Conservation (phyloP, 2,113 vertebrate species). For the Actinemys pallida region DNA sequence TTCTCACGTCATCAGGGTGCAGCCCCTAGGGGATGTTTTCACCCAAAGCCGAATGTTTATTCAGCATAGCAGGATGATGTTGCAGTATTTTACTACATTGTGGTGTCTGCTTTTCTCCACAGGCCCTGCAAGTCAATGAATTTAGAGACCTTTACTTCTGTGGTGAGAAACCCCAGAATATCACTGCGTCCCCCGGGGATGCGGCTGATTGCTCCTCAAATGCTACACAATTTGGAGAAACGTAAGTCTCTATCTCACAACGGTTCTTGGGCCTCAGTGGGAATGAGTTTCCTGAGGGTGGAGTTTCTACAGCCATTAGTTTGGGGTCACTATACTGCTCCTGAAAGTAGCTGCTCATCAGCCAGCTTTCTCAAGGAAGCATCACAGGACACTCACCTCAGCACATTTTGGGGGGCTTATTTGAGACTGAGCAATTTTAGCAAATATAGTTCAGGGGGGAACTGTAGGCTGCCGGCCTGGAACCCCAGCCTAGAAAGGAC, state of each 20-base stretch:
- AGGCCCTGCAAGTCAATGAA: constrained; percentile 78
- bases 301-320: background rate
- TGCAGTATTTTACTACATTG: background rate
- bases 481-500: background rate
- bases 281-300: background rate
- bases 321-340: background rate
- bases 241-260: constrained; percentile 49
- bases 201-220: background rate
- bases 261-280: background rate
- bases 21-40: background rate
- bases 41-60: background rate
- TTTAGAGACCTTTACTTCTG: constrained; percentile 74
- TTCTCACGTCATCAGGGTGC: background rate
- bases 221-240: constrained; percentile 15
- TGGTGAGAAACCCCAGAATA: constrained; percentile 18
- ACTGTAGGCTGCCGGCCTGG: background rate
- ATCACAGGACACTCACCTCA: too few relatives aligned
- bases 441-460: background rate
- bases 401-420: too few relatives aligned
- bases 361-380: too few relatives aligned
- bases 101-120: background rate
- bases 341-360: background rate
- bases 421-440: background rate
- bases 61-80: background rate
- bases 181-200: background rate